Evolutionary conservation across 2,888 invertebrate genomes (phyloP).

Genomic region (Hirtodrosophila cameraria): DNA sequence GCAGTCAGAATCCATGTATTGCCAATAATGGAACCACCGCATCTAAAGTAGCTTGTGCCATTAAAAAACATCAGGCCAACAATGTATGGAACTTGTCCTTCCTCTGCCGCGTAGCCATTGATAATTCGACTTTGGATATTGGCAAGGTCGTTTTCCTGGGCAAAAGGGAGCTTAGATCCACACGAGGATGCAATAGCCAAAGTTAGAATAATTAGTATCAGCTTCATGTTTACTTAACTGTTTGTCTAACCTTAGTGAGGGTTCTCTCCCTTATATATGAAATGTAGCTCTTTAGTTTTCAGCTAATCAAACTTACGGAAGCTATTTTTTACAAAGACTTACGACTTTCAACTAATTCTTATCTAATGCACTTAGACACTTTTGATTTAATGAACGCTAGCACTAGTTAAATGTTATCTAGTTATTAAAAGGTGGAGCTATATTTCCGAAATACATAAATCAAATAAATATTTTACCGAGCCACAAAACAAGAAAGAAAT

Average conservation of each 20-base stretch:
- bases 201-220: neutral
- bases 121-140: constrained; percentile 42
- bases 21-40: constrained; percentile 63
- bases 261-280: neutral
- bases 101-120: constrained; percentile 41
- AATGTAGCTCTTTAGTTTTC: neutral
- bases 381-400: too few species aligned
- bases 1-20: constrained; percentile 58
- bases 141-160: neutral
- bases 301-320: too few species aligned
- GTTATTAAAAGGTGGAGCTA: too few species aligned
- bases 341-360: too few species aligned
- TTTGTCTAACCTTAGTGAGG: neutral
- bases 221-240: constrained; percentile 2
- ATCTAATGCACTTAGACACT: too few species aligned
- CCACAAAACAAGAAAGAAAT: too few species aligned
- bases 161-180: neutral
- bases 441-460: too few species aligned
- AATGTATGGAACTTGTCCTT: constrained; percentile 53
- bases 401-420: too few species aligned
- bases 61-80: constrained; percentile 40
- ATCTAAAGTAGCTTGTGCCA: constrained; percentile 5
- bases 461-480: too few species aligned
- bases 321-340: neutral
- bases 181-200: neutral